These are phyloP conservation scores for Schizotus pectinicornis DNA, from an alignment of 2,888 invertebrate species.

Conservation along the genomic window DNA sequence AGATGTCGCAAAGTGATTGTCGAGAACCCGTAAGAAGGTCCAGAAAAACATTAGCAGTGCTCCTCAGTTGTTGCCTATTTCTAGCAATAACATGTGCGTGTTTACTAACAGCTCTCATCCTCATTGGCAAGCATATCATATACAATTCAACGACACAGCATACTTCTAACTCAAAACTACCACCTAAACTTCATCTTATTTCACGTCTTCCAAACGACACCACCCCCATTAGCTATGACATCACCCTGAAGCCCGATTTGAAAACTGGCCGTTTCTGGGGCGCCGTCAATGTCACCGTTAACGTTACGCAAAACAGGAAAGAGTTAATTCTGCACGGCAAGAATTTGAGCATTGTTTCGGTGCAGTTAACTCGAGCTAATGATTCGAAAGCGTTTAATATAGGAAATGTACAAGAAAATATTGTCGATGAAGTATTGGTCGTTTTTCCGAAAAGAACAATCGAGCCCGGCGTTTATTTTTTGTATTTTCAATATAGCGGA, in stretches of 20 bases:
- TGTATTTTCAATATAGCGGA: conserved; percentile 69
- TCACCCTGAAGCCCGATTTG: conserved; percentile 70
- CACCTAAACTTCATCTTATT: neutral
- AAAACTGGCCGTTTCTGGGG: conserved; percentile 66
- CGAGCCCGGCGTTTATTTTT: conserved; percentile 60
- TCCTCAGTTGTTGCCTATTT: conserved; percentile 53
- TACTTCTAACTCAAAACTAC: neutral
- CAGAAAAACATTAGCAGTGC: conserved; percentile 38
- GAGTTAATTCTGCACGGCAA: conserved; percentile 49
- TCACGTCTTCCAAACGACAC: conserved; percentile 67
- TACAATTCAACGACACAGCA: conserved; percentile 32
- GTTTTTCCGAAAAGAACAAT: conserved; percentile 45
- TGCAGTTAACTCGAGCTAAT: conserved; percentile 36
- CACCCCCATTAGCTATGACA: conserved; percentile 67
- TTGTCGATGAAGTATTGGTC: conserved; percentile 45
- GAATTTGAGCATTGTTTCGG: conserved; percentile 45
- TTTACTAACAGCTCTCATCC: conserved; percentile 51
- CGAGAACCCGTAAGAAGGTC: conserved; percentile 25
- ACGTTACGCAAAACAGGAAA: conserved; percentile 48
- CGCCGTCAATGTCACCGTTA: conserved; percentile 62
- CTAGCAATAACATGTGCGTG: conserved; percentile 51
- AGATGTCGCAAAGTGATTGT: conserved; percentile 19
- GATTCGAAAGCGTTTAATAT: conserved; percentile 36
- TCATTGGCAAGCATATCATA: conserved; percentile 50
- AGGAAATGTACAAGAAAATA: conserved; percentile 45